Evolutionary conservation across 1,140 invertebrate genomes (phyloP), one percentile per base, ranked within the genome.

Genomic region (Rhagoletis pomonella): DNA sequence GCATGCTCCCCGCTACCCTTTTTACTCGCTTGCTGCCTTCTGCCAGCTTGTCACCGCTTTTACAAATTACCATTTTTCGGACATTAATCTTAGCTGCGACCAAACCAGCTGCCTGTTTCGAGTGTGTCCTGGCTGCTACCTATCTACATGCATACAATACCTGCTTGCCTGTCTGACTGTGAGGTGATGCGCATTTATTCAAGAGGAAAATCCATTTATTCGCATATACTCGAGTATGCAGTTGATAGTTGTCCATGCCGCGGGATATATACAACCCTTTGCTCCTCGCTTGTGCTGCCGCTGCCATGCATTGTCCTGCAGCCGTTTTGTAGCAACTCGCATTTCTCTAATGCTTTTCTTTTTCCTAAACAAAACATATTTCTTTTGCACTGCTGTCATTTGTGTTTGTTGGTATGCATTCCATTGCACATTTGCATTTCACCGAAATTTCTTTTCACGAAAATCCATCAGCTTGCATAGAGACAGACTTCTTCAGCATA

Each of bases 81-180:
- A 89, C 91, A 92, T 92, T 91, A 92, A 92, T 92, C 91, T 90
- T 85, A 10, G 59, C 19, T 85, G 50, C 39, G 55, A 58, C 60
- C 73, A 77, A 59, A 29, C 29, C 29, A 29, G 29, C 29, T 29
- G 29, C 29, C 44, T 87, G 73, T 59, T 42, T 87, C 67, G 39
- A 59, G 67, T 73, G 86, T 73, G 65, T 67, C 67, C 64, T 59
- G 3, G 55, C 39, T 58, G 47, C 17, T 10, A 1, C 17, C 58
- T 39, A 81, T 17, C 1, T 4, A 58, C 5, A 60, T 29, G 7
- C 55, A 86, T 17, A 58, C 12, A 59, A 42, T 0, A 67, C 5
- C 9, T 67, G 10, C 14, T 12, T 44, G 1, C 39, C 4, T 29
- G 29, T 29, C 29, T 29, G 29, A 29, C 1, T 29, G 29, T 29